A percentile compares a stretch with the other conserved stretches of the same genome.
Conservation (phyloP, 2,113 vertebrate species). For the Jaculus jaculus region DNA sequence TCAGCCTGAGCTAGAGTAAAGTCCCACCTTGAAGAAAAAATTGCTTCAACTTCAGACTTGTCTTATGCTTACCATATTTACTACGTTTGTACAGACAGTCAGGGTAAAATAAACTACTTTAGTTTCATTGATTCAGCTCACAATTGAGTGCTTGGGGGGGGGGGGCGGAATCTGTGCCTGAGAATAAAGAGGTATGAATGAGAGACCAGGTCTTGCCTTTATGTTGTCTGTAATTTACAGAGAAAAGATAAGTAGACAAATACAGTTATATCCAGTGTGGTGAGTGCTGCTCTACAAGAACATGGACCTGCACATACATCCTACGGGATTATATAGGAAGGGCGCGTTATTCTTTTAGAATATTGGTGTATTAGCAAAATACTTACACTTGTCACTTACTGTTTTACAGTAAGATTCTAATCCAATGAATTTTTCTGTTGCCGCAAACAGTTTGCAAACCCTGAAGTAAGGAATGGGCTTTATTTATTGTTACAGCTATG, state of each 20-base stretch:
- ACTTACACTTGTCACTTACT: background rate
- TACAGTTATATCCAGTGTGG: background rate
- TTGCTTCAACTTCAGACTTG: conserved; percentile 39
- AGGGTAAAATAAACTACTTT: conserved; percentile 2
- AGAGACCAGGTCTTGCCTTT: background rate
- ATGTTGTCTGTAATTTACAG: background rate
- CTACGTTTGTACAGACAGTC: background rate
- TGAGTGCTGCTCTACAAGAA: background rate
- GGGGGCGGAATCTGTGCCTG: background rate
- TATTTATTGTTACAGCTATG: conserved; percentile 51
- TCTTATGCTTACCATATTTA: conserved; percentile 13
- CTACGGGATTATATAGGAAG: background rate
- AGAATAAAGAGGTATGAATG: background rate
- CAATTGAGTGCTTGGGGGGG: background rate
- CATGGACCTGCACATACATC: background rate
- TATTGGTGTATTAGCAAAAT: conserved; percentile 50
- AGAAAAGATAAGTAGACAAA: background rate
- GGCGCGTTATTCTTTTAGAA: conserved; percentile 38
- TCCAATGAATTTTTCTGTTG: conserved; percentile 42
- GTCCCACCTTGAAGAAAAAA: too few relatives aligned
- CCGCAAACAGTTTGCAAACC: conserved; percentile 43
- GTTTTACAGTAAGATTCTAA: background rate
- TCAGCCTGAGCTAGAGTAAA: too few relatives aligned
- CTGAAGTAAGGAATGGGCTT: background rate
- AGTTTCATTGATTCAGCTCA: background rate